phyloP scores from a whole-genome alignment of 2,888 invertebrate species.

The Hydrotaea diabolus region DNA sequence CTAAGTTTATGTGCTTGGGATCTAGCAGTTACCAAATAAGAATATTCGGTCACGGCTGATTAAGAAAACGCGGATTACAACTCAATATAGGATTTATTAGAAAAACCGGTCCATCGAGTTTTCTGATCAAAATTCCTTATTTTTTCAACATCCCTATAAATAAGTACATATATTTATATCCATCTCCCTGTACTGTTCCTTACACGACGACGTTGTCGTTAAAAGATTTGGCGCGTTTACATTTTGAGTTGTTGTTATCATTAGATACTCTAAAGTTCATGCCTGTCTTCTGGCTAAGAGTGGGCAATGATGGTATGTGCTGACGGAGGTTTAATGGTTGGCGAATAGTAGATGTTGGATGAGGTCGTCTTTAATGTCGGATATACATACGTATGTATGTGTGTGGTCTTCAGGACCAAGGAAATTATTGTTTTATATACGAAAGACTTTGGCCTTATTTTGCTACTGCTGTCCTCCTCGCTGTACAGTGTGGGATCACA shows the following conservation, averaged over 20 bases:
- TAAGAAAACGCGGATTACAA: too few relatives aligned
- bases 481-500: not conserved
- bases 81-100: too few relatives aligned
- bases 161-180: conserved; percentile 16
- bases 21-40: too few relatives aligned
- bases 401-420: conserved; percentile 50
- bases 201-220: conserved; percentile 13
- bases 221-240: conserved; percentile 62
- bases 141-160: conserved; percentile 31
- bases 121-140: too few relatives aligned
- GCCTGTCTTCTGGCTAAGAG: not conserved
- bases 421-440: conserved; percentile 43
- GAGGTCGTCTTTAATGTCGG: not conserved
- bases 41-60: too few relatives aligned
- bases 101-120: too few relatives aligned
- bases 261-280: not conserved
- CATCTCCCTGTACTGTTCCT: not conserved
- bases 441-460: conserved; percentile 48
- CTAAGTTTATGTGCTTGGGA: too few relatives aligned
- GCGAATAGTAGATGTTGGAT: not conserved
- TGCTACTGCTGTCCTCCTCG: not conserved
- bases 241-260: conserved; percentile 41
- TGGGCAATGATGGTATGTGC: not conserved
- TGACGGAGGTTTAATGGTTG: not conserved
- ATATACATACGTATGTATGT: not conserved